Evolutionary conservation across 1,140 invertebrate genomes (phyloP).

Genomic region (Calephelis virginiensis): DNA sequence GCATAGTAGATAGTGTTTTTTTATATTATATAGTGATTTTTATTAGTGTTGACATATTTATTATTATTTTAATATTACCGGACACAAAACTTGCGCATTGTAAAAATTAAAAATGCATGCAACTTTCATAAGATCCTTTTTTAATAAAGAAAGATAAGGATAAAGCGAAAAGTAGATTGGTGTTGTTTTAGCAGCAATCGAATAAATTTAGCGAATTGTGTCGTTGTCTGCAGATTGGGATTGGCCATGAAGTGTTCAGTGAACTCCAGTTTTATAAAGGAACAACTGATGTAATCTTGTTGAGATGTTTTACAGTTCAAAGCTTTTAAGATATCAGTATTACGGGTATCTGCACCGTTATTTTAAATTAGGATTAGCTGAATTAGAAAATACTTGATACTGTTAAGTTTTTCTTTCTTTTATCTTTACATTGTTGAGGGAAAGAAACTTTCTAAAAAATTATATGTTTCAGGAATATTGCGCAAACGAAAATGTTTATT

Average conservation of each 20-base stretch:
- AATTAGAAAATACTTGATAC: not conserved
- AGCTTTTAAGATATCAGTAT: constrained; percentile 21
- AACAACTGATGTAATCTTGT: constrained; percentile 9
- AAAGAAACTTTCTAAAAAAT: no score
- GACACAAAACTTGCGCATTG: no score
- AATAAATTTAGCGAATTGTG: constrained; percentile 13
- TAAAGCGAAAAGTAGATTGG: not conserved
- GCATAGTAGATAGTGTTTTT: no score
- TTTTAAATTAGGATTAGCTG: constrained; percentile 14
- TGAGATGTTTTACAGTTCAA: constrained; percentile 11
- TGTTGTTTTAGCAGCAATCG: constrained; percentile 3
- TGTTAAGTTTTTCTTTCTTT: not conserved
- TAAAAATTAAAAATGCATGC: no score
- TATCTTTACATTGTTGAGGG: no score
- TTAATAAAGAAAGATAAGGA: not conserved
- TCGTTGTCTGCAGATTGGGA: constrained; percentile 6
- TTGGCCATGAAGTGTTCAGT: constrained; percentile 12
- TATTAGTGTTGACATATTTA: no score
- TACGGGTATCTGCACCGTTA: constrained; percentile 12
- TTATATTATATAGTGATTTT: no score
- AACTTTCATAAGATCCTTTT: not conserved
- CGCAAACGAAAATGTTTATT: no score
- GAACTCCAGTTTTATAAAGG: constrained; percentile 1
- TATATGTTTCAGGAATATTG: no score
- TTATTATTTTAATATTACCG: no score